These are phyloP conservation scores for Rhagophthalmus giganteus DNA, from an alignment of 2,888 invertebrate species.

Conservation along the genomic window DNA sequence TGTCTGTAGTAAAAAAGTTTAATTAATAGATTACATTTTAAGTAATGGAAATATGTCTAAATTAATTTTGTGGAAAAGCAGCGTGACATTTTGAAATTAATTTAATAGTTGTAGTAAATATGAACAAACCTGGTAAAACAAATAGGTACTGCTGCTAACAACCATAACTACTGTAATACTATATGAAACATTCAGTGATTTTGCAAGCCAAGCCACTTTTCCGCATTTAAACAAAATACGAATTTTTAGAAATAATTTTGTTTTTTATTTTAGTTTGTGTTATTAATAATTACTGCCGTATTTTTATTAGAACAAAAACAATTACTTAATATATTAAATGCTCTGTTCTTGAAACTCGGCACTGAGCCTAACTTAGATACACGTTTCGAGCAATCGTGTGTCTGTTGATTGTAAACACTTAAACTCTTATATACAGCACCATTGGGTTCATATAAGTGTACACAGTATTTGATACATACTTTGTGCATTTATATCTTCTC, in stretches of 20 bases:
- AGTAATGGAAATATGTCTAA: too few species aligned
- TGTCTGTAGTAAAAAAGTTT: too few species aligned
- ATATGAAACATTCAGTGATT: constrained; percentile 25
- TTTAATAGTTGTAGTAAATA: constrained; percentile 26
- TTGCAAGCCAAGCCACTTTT: constrained; percentile 31
- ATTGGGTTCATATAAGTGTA: constrained; percentile 40
- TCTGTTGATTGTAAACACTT: constrained; percentile 51
- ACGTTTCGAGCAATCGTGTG: constrained; percentile 57
- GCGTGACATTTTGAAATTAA: too few species aligned
- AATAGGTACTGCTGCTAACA: constrained; percentile 13
- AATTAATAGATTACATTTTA: too few species aligned
- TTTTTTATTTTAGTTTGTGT: constrained; percentile 10
- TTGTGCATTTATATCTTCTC: constrained; percentile 32
- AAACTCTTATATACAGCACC: constrained; percentile 43
- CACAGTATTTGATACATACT: background rate
- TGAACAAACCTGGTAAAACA: constrained; percentile 23
- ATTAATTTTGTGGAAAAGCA: too few species aligned
- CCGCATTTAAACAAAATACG: constrained; percentile 25
- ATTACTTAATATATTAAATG: constrained; percentile 35
- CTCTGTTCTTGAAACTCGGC: constrained; percentile 54
- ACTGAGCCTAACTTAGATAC: constrained; percentile 53
- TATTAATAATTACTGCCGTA: constrained; percentile 14
- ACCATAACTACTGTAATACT: constrained; percentile 11
- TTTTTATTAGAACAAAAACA: constrained; percentile 10
- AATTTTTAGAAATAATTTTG: constrained; percentile 13